Percentiles rank a stretch among this genome's conserved stretches.
These are phyloP conservation scores for Acrocephalus kingi DNA, from an alignment of 2,113 vertebrate species.

Conservation along the genomic window DNA sequence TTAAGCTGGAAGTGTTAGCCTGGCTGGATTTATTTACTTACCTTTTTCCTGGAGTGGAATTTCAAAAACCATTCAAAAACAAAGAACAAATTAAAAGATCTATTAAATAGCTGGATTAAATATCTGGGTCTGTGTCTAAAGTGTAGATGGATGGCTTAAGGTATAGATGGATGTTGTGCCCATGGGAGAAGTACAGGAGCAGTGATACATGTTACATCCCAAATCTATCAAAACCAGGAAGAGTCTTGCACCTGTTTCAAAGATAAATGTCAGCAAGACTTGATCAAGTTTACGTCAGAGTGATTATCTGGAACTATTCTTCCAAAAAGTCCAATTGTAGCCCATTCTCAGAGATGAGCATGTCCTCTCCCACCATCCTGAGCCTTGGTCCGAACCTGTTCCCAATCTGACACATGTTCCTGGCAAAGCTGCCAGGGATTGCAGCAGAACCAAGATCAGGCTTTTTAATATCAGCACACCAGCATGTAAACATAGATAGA, in stretches of 20 bases:
- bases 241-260: neutral
- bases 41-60: neutral
- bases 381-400: accelerated
- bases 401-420: neutral
- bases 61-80: neutral
- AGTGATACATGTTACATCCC: neutral
- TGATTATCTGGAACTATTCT: neutral
- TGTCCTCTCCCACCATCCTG: neutral
- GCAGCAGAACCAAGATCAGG: neutral
- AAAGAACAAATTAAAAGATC: neutral
- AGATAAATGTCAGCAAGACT: neutral
- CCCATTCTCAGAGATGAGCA: neutral
- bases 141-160: neutral
- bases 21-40: neutral
- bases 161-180: neutral
- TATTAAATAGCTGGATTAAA: neutral
- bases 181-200: accelerated
- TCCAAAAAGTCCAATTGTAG: neutral
- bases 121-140: neutral
- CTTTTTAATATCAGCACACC: neutral
- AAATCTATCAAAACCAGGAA: neutral
- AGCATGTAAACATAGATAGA: accelerated
- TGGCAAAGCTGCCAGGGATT: neutral
- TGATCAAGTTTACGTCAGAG: neutral
- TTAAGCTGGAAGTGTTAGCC: neutral